Base-by-base conservation (phyloP, 2,888 invertebrate genomes). In the Oithona nana region DNA sequence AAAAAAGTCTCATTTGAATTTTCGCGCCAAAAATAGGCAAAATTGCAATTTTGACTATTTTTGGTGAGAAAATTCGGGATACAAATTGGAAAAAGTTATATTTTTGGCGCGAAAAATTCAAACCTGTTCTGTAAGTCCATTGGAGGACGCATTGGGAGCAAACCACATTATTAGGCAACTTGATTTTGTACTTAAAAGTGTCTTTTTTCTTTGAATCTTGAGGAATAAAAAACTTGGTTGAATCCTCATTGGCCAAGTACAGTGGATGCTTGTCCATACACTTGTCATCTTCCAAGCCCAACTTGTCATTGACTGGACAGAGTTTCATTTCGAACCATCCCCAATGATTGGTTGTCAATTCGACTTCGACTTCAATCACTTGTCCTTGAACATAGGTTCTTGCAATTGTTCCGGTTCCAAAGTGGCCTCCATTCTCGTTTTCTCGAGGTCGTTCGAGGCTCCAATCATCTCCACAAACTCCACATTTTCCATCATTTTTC, bases 91-190 rank as follows among this genome's bases (percentile, higher is more conserved):
- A 11, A 48, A n/a, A n/a, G n/a, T n/a, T n/a, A n/a, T n/a, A n/a
- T n/a, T n/a, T n/a, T n/a, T n/a, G n/a, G n/a, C n/a, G n/a, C n/a
- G n/a, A n/a, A n/a, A n/a, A n/a, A n/a, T n/a, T n/a, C n/a, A n/a
- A 69, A 80, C 86, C 86, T 64, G 90, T 88, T 68, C 83, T 85
- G 72, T 90, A 92, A 64, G 83, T 88, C 92, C 92, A 92, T 71
- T 90, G 89, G n/a, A 92, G 71, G 3, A 92, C 86, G 70, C 92
- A 92, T 68, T 88, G 88, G 0, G 84, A 82, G 69, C 90, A 92
- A 0, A 87, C 87, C 1, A 92, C 73, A 69, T 84, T 87, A 0
- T 86, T 77, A 0, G 92, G 92, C 58, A 92, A 75, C 2, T 81
- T 78, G 0, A 89, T 86, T 66, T 81, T 78, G 71, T 88, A 87